Conservation (phyloP, 2,797 vertebrate species). For the Propithecus perrieri region DNA sequence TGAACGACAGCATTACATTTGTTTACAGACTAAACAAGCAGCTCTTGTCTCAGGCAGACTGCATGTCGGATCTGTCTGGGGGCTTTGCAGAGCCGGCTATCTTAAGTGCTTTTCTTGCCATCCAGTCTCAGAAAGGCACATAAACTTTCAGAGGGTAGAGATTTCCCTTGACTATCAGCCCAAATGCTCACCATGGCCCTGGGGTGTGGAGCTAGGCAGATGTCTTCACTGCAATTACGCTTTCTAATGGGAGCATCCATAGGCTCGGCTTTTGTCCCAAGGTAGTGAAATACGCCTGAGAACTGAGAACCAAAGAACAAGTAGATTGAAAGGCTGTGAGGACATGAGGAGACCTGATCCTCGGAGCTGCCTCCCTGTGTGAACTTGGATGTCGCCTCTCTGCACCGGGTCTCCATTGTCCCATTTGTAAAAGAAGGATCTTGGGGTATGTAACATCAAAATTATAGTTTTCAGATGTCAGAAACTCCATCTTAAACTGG, state of each 20-base stretch:
- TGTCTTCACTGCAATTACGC: not conserved
- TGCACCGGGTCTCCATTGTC: not conserved
- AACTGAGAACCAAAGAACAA: not conserved
- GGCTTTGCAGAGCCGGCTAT: no score
- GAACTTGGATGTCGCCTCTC: not conserved
- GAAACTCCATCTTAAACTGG: not conserved
- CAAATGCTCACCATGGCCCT: not conserved
- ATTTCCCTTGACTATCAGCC: not conserved
- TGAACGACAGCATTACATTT: not conserved
- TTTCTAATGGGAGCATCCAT: fast-evolving
- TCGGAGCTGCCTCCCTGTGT: not conserved
- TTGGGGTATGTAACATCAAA: not conserved
- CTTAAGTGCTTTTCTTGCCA: not conserved
- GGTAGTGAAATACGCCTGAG: not conserved
- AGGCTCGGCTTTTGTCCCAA: fast-evolving
- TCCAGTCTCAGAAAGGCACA: not conserved
- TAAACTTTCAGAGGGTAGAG: not conserved
- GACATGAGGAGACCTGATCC: not conserved
- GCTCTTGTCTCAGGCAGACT: not conserved
- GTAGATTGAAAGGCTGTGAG: not conserved
- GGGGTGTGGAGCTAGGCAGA: not conserved
- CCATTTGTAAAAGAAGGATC: not conserved
- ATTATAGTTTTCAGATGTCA: not conserved
- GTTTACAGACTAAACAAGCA: not conserved
- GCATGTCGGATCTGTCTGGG: not conserved